Evolutionary conservation across 1,140 invertebrate genomes (phyloP), one percentile per base, ranked within the genome.

Genomic region (Lepidurus packardi): DNA sequence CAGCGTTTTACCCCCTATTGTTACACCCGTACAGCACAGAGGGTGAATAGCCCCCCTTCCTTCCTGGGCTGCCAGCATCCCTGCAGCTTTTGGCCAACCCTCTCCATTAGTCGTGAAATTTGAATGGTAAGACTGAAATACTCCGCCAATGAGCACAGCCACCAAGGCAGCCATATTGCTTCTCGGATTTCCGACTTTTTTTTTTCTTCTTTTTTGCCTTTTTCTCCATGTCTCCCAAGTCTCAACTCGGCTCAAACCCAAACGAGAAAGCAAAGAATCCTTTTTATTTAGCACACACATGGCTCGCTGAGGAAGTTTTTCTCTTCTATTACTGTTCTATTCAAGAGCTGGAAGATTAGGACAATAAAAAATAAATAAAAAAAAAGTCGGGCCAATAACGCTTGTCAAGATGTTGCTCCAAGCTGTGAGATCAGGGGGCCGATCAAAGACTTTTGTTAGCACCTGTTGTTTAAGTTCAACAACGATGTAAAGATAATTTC

Each of bases 71-170:
- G 53, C 53, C 16, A 65, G 53, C 53, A n/a, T 65, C 53, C 53
- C 53, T 65, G 13, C 53, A 9, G 53, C 13, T 65, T 65, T 65
- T 1, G n/a, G 4, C 53, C 53, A 65, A 65, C 53, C 53, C 53
- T 21, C 53, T 65, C 16, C 53, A 65, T 65, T 65, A 65, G 53
- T 21, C 53, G 53, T 0, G 53, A 65, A 65, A 65, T 65, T 65
- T 65, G 53, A 65, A 65, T 65, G 53, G 53, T n/a, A 65, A 65
- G 53, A 13, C 53, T 21, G 21, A 21, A 65, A 65, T 65, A 65
- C 53, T 65, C 53, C 1, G 53, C 53, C 53, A 65, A 65, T 65
- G 53, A 65, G 53, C 53, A 47, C 45, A 65, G 53, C 21, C 53
- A 65, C 53, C 53, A 7, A 65, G 53, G 16, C 53, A 65, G 53